Evolutionary conservation across 1,140 invertebrate genomes (phyloP).

Genomic region (Maconellicoccus hirsutus): DNA sequence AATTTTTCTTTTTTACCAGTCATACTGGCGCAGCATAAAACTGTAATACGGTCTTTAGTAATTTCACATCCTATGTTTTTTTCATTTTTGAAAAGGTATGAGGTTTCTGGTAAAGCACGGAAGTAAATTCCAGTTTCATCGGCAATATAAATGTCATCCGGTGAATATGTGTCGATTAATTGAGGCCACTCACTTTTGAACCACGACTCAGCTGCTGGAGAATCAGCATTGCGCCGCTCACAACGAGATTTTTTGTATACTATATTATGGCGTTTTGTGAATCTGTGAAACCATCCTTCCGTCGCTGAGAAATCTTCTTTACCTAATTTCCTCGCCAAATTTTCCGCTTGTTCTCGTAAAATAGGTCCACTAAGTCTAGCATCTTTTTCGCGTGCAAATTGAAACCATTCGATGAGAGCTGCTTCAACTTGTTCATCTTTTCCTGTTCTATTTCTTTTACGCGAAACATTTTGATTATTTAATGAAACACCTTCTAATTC

Average conservation of each 20-base stretch:
- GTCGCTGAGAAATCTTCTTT: slow-evolving; percentile 20
- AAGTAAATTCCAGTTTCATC: slow-evolving; percentile 20
- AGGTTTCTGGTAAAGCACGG: slow-evolving; percentile 4
- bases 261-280: slow-evolving; percentile 35
- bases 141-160: slow-evolving; percentile 14
- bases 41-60: slow-evolving; percentile 35
- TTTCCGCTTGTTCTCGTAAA: slow-evolving; percentile 10
- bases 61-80: slow-evolving; percentile 31
- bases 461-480: too few relatives aligned
- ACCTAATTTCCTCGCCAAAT: slow-evolving; percentile 13
- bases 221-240: not conserved
- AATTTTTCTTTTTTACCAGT: slow-evolving; percentile 30
- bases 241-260: slow-evolving; percentile 24
- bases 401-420: slow-evolving; percentile 12
- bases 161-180: not conserved
- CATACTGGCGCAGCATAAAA: slow-evolving; percentile 32
- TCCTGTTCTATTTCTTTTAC: slow-evolving; percentile 10
- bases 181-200: not conserved
- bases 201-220: not conserved
- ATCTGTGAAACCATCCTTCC: slow-evolving; percentile 27
- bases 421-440: not conserved
- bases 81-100: slow-evolving; percentile 24
- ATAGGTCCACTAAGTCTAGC: not conserved
- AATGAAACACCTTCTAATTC: too few relatives aligned
- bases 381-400: not conserved